A percentile compares a stretch with the other conserved stretches of the same genome.
Evolutionary conservation across 2,113 vertebrate genomes (phyloP).

Genomic region (Coreoperca whiteheadi): DNA sequence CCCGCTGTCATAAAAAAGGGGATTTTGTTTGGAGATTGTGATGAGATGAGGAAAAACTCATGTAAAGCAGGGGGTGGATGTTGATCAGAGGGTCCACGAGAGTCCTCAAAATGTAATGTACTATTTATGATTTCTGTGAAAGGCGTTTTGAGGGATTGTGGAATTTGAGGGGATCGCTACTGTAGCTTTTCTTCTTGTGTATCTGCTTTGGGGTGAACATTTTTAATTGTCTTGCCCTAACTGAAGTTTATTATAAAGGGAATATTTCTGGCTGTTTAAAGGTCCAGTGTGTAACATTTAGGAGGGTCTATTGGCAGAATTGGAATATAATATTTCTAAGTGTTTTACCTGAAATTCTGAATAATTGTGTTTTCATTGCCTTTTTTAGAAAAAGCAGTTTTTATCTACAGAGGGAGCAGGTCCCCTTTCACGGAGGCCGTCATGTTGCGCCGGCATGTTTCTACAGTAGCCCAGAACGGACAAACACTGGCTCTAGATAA

Average conservation of each 20-base stretch:
- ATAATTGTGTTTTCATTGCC: too few species aligned
- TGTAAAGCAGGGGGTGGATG: slow-evolving; percentile 33
- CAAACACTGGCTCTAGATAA: too few species aligned
- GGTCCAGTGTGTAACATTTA: too few species aligned
- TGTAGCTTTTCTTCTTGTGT: slow-evolving; percentile 20
- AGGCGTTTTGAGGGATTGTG: slow-evolving; percentile 67
- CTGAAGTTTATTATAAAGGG: slow-evolving; percentile 67
- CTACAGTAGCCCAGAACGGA: too few species aligned
- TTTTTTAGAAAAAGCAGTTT: too few species aligned
- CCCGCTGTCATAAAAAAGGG: slow-evolving; percentile 31
- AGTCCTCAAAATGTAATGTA: slow-evolving; percentile 41
- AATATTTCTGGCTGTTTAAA: slow-evolving; percentile 50
- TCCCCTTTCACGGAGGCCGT: too few species aligned
- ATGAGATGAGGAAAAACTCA: slow-evolving; percentile 15
- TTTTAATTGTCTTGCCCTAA: slow-evolving; percentile 29
- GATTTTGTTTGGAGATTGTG: slow-evolving; percentile 56
- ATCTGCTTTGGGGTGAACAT: slow-evolving; percentile 16
- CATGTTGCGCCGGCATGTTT: too few species aligned
- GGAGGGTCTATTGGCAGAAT: too few species aligned
- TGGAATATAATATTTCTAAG: too few species aligned
- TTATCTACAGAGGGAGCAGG: too few species aligned
- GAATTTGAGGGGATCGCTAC: slow-evolving; percentile 29
- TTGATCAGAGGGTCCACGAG: slow-evolving; percentile 41
- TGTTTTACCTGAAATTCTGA: too few species aligned
- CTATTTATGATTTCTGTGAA: slow-evolving; percentile 74